Evolutionary conservation across 2,113 vertebrate genomes (phyloP), one percentile per base, ranked within the genome.

Genomic region (Phainopepla nitens): DNA sequence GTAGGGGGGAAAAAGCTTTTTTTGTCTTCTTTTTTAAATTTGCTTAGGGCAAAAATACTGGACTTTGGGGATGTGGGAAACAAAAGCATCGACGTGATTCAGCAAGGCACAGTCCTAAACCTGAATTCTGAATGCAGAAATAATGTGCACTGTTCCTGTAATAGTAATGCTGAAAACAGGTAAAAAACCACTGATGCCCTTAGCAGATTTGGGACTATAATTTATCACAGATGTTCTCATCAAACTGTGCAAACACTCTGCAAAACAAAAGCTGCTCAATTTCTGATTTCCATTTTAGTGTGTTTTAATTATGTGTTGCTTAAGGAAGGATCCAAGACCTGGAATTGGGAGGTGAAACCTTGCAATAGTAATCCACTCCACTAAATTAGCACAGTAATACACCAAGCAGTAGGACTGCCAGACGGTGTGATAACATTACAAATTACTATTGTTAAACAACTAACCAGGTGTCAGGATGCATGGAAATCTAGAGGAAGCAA

Each of bases 331-430:
- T 95, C 64, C 69, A 89, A 91, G 65, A 94, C 87, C 70, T 86
- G 82, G 65, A 96, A 93, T n/a, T 80, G 90, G 83, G 78, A 93
- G 83, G 89, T 2, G 5, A 96, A 94, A 76, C 82, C 68, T 70
- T 57, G 65, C 83, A 82, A 82, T 87, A 89, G 76, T 93, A 97
- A 97, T 92, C 94, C 96, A 94, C 96, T 96, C 96, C 95, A 96
- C 98, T 98, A 97, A 98, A 98, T 98, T 98, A 98, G 98, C 97
- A 96, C 97, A 93, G 62, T 78, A 97, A 96, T 95, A 97, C 96
- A 93, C 57, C 72, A 13, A 95, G 90, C 96, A 95, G 95, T 98
- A 93, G 96, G 96, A 91, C 98, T 94, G 93, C 87, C 94, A 83
- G 90, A 97, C 96, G 13, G 92, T 97, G 97, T 94, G 97, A 97